Evolutionary conservation across 1,140 invertebrate species (phyloP).

Genomic region (Neodiprion fabricii): DNA sequence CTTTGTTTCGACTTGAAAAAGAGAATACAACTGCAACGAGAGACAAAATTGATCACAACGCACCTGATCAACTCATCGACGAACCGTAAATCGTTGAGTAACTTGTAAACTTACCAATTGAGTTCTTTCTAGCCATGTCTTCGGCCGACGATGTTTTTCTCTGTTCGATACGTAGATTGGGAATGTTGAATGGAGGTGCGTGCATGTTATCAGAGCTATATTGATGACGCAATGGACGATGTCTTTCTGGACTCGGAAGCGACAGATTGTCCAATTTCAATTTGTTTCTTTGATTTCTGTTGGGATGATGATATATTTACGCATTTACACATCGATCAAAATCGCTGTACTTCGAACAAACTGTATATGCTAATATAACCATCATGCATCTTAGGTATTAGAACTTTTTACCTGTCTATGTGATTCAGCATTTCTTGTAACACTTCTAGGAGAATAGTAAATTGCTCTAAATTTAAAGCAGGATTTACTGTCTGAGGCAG

Average conservation of each 20-base stretch:
- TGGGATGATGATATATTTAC: no score
- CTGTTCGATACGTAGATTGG: constrained; percentile 82
- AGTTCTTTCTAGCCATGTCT: constrained; percentile 87
- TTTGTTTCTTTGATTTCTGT: constrained; percentile 80
- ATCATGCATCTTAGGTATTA: no score
- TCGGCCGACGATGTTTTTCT: constrained; percentile 87
- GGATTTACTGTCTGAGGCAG: constrained; percentile 94
- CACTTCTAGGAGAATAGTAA: constrained; percentile 84
- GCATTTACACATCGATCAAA: no score
- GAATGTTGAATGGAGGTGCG: constrained; percentile 83
- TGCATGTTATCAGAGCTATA: constrained; percentile 88
- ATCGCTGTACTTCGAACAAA: no score
- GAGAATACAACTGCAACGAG: no score
- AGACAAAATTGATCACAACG: no score
- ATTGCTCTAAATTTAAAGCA: constrained; percentile 88
- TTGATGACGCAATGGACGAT: constrained; percentile 78
- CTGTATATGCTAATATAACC: no score
- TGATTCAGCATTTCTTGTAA: constrained; percentile 93
- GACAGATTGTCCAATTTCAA: constrained; percentile 81
- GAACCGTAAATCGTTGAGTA: no score
- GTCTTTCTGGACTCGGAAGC: constrained; percentile 77
- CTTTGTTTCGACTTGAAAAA: no score
- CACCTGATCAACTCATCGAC: no score
- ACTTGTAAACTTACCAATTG: constrained; percentile 64
- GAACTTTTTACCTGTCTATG: constrained; percentile 73